phyloP scores from a whole-genome alignment of 2,888 invertebrate species.

The Listrodromus nycthemerus region DNA sequence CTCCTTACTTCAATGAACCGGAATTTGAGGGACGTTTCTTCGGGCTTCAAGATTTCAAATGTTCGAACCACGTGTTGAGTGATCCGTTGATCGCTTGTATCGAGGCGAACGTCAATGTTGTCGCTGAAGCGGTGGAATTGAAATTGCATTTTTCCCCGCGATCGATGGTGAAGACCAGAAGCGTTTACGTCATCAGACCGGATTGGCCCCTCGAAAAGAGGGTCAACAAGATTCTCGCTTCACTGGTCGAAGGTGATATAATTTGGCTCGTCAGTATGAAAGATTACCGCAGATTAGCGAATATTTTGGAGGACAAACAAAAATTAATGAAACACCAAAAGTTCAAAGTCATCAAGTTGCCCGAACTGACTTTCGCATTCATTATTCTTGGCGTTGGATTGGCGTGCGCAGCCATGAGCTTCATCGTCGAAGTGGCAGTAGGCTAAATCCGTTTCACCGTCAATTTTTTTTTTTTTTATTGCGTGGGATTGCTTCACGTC shows the following conservation, averaged over 20 bases:
- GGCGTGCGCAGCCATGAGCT: slow-evolving; percentile 1
- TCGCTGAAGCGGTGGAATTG: not conserved
- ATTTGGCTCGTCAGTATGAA: not conserved
- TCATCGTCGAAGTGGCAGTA: slow-evolving; percentile 8
- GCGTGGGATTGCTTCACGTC: not conserved
- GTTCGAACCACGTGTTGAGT: not conserved
- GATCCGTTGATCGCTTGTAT: not conserved
- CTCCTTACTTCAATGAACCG: not conserved
- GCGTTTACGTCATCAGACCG: not conserved
- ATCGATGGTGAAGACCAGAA: not conserved
- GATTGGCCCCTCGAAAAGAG: slow-evolving; percentile 25
- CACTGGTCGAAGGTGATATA: not conserved
- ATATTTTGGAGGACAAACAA: not conserved
- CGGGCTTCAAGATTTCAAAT: not conserved
- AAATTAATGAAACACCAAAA: not conserved
- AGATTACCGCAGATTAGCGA: not conserved
- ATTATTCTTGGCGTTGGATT: slow-evolving; percentile 16
- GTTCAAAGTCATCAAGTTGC: not conserved
- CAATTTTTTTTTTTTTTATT: not conserved
- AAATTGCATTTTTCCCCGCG: not conserved
- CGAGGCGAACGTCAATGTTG: not conserved
- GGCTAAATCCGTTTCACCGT: not conserved
- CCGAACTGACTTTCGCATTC: slow-evolving; percentile 12
- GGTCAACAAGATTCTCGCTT: not conserved
- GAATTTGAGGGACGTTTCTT: slow-evolving; percentile 1